Base-by-base conservation (phyloP, 2,797 vertebrate genomes). In the Trichosurus vulpecula region DNA sequence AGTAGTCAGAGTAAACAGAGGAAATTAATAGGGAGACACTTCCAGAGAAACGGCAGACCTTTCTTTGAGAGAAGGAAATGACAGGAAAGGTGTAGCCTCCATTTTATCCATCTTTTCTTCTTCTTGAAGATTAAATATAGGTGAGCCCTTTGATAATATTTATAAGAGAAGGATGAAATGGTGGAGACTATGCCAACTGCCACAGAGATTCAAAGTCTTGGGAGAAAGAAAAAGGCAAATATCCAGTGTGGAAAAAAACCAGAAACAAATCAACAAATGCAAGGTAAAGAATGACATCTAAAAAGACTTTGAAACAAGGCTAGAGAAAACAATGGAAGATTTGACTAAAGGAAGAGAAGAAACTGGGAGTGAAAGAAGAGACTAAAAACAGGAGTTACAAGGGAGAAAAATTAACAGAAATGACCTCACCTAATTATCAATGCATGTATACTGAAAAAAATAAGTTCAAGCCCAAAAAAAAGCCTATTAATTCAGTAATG, bases 121-220 rank as follows among this genome's bases (percentile, higher is more conserved):
- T 92, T 92, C 90, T 95, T 56, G 51, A 52, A 52, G 81, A 93
- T 94, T 94, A 94, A 96, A 95, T 29, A 92, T 55, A 93, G 55
- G 92, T 93, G 90, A 97, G 27, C 58, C 57, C 66, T 96, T 90
- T 96, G 95, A 95, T 91, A 96, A 94, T 96, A 94, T 95, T 94
- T 95, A 95, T 74, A 66, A 56, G 90, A 97, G 41, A 22, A 54
- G 22, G 41, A 90, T 92, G 41, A 94, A 97, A 94, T 95, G 93
- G 94, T 87, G 55, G 41, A 96, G 96, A 96, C n/a, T 90, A 94
- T 93, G 87, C 92, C 94, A 96, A 74, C 56, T 96, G 90, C 95
- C 55, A 92, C 54, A 5, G 74, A 96, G 89, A 96, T 95, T 87
- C 47, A 96, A 57, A 95, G 91, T 55, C 91, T 31, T 3, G 4